A percentile compares a stretch with the other conserved stretches of the same genome.
Evolutionary conservation across 1,140 invertebrate species (phyloP).

Genomic region (Laupala kohalensis): DNA sequence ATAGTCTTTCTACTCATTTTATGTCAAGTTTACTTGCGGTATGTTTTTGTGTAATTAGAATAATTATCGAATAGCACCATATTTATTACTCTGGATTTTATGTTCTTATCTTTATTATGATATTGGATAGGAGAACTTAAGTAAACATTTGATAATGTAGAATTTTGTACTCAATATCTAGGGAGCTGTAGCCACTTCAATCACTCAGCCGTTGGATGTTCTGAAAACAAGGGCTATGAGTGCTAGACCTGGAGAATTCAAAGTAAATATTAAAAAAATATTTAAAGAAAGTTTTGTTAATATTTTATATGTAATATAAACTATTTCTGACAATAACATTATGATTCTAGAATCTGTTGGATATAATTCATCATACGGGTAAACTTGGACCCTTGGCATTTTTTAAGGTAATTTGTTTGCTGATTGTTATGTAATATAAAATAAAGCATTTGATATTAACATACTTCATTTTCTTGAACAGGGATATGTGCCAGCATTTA

Average conservation of each 20-base stretch:
- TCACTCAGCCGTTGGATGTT: constrained; percentile 95
- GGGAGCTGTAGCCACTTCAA: constrained; percentile 82
- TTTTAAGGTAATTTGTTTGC: constrained; percentile 66
- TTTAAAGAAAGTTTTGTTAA: neutral
- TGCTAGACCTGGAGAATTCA: constrained; percentile 81
- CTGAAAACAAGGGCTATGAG: constrained; percentile 97
- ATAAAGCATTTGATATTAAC: neutral
- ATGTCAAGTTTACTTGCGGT: constrained; percentile 8
- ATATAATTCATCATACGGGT: constrained; percentile 70
- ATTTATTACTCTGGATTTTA: neutral
- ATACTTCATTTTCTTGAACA: constrained; percentile 19
- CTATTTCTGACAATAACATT: neutral
- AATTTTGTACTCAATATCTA: too few species aligned
- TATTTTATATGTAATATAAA: neutral
- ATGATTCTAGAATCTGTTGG: constrained; percentile 43
- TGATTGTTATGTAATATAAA: neutral
- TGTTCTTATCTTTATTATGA: neutral
- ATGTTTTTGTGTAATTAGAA: neutral
- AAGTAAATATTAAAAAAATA: constrained; percentile 29
- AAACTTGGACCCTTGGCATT: constrained; percentile 86
- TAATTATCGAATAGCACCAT: neutral
- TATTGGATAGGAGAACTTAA: neutral
- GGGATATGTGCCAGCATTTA: constrained; percentile 94
- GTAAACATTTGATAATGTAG: neutral
- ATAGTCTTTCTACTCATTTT: constrained; percentile 11